phyloP scores from a whole-genome alignment of 2,797 vertebrate species.

The Clarias fuscus region DNA sequence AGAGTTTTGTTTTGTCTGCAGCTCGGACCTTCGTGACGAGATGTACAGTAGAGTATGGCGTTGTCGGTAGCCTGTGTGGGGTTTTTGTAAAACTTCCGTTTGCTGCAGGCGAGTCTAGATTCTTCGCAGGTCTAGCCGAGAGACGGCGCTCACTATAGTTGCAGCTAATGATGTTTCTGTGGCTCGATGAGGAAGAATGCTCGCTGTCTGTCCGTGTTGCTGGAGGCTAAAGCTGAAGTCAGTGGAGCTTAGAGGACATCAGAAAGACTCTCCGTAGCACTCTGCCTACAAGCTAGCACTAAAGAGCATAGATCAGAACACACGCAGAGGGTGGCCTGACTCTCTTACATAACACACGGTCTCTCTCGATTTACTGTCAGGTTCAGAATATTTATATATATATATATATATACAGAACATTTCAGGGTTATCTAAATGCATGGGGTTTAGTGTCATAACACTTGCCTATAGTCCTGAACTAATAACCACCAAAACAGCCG shows the following conservation, averaged over 20 bases:
- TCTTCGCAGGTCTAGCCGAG: not conserved
- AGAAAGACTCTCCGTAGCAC: slow-evolving; percentile 13
- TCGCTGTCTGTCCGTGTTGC: slow-evolving; percentile 9
- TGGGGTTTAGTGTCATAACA: not conserved
- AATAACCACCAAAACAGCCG: not conserved
- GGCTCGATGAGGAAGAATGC: not conserved
- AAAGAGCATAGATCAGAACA: slow-evolving; percentile 9
- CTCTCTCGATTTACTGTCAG: not conserved
- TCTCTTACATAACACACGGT: not conserved
- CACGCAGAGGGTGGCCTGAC: not conserved
- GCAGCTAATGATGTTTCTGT: slow-evolving; percentile 9
- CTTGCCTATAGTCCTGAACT: not conserved
- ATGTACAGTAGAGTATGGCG: not conserved
- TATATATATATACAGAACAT: not conserved
- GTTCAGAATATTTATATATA: not conserved
- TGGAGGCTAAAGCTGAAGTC: slow-evolving; percentile 34
- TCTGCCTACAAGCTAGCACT: slow-evolving; percentile 38
- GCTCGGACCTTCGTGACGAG: not conserved
- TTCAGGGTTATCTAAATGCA: not conserved
- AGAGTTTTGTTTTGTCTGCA: not conserved
- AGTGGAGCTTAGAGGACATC: slow-evolving; percentile 46
- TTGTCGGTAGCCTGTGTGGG: not conserved
- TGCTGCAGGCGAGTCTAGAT: not conserved
- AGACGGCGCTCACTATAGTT: not conserved
- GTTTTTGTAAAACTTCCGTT: not conserved